Evolutionary conservation across 2,797 vertebrate genomes (phyloP), one percentile per base, ranked within the genome.

Genomic region (Crocodylus rhombifer): DNA sequence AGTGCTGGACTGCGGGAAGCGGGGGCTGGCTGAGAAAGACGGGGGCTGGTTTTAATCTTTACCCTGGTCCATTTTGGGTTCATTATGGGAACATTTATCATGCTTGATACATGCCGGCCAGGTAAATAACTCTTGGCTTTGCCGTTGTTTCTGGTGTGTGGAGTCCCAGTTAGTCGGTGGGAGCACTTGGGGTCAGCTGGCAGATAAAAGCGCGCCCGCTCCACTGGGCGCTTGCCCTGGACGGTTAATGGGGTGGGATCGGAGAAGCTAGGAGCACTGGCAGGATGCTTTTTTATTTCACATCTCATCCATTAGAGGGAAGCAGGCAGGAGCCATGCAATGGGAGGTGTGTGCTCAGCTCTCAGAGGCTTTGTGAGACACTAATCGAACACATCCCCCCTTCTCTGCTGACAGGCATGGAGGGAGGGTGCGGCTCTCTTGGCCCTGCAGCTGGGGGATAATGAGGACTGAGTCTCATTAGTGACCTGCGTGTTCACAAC

Each of bases 21-120:
- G 51, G 25, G 26, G 25, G 15, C 42, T 33, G 20, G 69, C 71
- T 18, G 81, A 63, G 55, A 33, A 51, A 58, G 55, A 89, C 16
- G 82, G 83, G 84, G 42, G 65, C 75, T 88, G 92, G 63, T 87
- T 95, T 94, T 83, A 87, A 85, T 94, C 93, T 85, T 76, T 65
- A 56, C 23, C 79, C 81, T 65, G 57, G 80, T 89, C 87, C 93
- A 83, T 92, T 93, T 82, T 11, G 90, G 80, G 94, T 92, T 94
- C 76, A 26, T 93, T 93, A 87, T 3, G 25, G 82, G 2, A 60
- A 80, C 87, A 85, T 91, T 51, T 84, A 92, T 95, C 90, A 89
- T 90, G 21, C 23, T 61, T 23, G n/a, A 12, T 33, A 51, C 30
- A 14, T 26, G 57, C 23, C 0, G 4, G 60, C 84, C 94, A 94